Percentiles rank a stretch among this genome's conserved stretches.
These are phyloP conservation scores for Caenorhabditis parvicauda DNA, from an alignment of 2,888 invertebrate genomes.

Conservation along the genomic window DNA sequence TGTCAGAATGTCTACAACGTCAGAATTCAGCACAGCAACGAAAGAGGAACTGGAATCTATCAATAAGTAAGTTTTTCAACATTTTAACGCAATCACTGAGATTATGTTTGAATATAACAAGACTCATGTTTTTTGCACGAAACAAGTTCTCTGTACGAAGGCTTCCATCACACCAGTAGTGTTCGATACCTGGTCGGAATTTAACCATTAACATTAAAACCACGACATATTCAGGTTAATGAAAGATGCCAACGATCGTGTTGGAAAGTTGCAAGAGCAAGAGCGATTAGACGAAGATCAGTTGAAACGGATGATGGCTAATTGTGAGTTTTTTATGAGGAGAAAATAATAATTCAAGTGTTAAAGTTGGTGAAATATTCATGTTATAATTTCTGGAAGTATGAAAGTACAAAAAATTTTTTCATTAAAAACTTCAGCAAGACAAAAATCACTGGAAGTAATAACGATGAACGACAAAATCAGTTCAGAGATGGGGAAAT, in stretches of 20 bases:
- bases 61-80: slow-evolving; percentile 11
- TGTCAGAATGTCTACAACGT: slow-evolving; percentile 14
- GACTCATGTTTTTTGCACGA: too few species aligned
- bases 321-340: neutral
- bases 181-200: too few species aligned
- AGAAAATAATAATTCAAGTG: neutral
- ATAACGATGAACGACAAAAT: slow-evolving; percentile 36
- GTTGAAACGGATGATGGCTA: slow-evolving; percentile 21
- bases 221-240: slow-evolving; percentile 22
- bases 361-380: too few species aligned
- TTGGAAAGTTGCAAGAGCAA: slow-evolving; percentile 14
- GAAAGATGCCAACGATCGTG: slow-evolving; percentile 23
- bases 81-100: too few species aligned
- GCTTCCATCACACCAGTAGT: neutral
- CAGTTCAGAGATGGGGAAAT: slow-evolving; percentile 31
- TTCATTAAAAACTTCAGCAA: too few species aligned
- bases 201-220: too few species aligned
- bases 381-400: neutral
- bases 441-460: slow-evolving; percentile 41
- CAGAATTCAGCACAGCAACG: slow-evolving; percentile 28
- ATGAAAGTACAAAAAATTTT: too few species aligned
- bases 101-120: too few species aligned
- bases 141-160: neutral
- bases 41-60: slow-evolving; percentile 33
- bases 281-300: slow-evolving; percentile 15